These are phyloP conservation scores for Orthonyx spaldingii DNA, from an alignment of 2,113 vertebrate species.

Conservation along the genomic window DNA sequence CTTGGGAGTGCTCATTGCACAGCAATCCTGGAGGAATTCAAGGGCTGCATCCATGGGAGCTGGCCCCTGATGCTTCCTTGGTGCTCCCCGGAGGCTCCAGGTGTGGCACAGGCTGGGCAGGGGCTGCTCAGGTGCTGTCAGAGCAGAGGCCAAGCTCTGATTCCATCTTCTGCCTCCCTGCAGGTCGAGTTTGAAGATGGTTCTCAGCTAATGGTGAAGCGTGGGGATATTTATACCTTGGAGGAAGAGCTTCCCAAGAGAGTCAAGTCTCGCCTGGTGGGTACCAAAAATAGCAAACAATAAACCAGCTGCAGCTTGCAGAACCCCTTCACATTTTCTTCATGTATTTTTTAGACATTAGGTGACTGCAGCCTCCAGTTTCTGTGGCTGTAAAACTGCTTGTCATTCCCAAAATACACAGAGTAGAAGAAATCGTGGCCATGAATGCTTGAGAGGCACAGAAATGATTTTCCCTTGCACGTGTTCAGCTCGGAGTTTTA, in stretches of 20 bases:
- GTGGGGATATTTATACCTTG: slow-evolving; percentile 85
- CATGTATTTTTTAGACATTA: neutral
- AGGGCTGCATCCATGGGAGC: neutral
- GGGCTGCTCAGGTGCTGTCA: neutral
- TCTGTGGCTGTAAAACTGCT: neutral
- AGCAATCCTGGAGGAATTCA: neutral
- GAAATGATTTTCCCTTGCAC: neutral
- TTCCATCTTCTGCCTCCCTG: neutral
- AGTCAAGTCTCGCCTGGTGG: slow-evolving; percentile 88
- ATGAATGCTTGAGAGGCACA: neutral
- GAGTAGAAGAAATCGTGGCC: neutral
- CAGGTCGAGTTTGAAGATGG: slow-evolving; percentile 96
- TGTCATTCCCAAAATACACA: neutral
- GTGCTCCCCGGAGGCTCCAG: neutral
- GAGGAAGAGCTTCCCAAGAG: slow-evolving; percentile 93
- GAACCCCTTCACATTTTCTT: neutral
- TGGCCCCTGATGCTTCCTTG: neutral
- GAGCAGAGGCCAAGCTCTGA: too few relatives aligned
- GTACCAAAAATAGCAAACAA: slow-evolving; percentile 3
- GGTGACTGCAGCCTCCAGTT: neutral
- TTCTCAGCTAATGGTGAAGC: slow-evolving; percentile 88
- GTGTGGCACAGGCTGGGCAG: neutral
- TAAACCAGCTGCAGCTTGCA: neutral
- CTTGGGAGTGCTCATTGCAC: neutral
- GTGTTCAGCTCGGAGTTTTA: neutral